A percentile compares a stretch with the other conserved stretches of the same genome.
Evolutionary conservation across 2,888 invertebrate species (phyloP).

Genomic region (Papilio demoleus): DNA sequence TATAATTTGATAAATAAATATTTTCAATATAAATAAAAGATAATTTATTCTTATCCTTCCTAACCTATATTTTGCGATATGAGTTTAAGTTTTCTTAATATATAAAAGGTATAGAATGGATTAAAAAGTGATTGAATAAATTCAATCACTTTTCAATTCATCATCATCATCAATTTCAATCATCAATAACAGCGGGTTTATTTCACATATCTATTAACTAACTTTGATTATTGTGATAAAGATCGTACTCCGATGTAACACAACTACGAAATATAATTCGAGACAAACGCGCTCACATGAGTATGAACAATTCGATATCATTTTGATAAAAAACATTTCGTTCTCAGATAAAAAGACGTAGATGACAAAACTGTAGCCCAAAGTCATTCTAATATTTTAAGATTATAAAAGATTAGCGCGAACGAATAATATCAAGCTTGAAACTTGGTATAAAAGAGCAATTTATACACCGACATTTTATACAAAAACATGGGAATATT

Average conservation of each 20-base stretch:
- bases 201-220: background rate
- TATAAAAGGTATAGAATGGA: no score
- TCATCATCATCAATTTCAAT: no score
- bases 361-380: background rate
- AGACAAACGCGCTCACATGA: background rate
- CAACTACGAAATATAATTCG: slow-evolving; percentile 44
- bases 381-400: background rate
- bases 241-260: slow-evolving; percentile 59
- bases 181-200: no score
- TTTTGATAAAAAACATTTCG: slow-evolving; percentile 21
- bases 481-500: slow-evolving; percentile 5
- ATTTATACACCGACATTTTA: background rate
- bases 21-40: no score
- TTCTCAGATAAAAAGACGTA: background rate
- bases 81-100: no score
- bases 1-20: no score
- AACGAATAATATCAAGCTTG: background rate
- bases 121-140: no score
- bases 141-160: no score
- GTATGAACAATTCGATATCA: background rate
- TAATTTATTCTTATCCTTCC: no score
- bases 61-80: no score
- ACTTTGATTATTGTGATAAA: slow-evolving; percentile 57
- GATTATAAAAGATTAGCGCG: background rate
- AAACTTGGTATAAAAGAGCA: background rate